These are phyloP conservation scores for Harpalus rufipes DNA, from an alignment of 2,888 invertebrate genomes.

Conservation along the genomic window DNA sequence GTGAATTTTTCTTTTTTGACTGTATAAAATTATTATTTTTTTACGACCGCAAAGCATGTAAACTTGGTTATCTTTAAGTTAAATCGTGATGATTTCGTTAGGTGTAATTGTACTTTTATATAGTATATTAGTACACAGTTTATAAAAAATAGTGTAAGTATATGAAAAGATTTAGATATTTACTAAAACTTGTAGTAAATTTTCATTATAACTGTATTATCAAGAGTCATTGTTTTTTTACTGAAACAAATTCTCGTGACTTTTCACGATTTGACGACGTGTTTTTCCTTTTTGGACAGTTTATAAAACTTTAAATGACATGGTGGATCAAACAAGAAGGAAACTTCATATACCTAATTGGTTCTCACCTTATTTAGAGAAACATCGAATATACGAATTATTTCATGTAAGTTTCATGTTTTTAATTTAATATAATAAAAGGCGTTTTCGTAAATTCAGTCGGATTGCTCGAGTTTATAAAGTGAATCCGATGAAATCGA, in stretches of 20 bases:
- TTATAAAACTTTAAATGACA: conserved; percentile 46
- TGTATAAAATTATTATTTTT: conserved; percentile 4
- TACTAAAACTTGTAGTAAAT: conserved; percentile 38
- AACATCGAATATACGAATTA: conserved; percentile 82
- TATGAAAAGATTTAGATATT: conserved; percentile 43
- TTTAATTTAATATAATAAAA: no score
- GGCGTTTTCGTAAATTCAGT: no score
- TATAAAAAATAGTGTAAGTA: conserved; percentile 35
- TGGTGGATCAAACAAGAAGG: conserved; percentile 74
- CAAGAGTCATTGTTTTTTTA: conserved; percentile 8
- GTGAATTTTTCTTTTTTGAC: background rate
- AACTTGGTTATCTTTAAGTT: conserved; percentile 17
- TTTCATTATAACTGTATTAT: conserved; percentile 25
- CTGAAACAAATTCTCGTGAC: conserved; percentile 18
- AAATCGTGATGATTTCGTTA: conserved; percentile 26
- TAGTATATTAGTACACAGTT: conserved; percentile 39
- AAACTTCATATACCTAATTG: conserved; percentile 76
- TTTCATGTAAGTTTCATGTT: conserved; percentile 78
- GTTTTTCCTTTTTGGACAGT: conserved; percentile 24
- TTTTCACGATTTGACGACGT: conserved; percentile 3
- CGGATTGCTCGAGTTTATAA: no score
- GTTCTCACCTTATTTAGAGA: conserved; percentile 83
- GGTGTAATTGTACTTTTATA: conserved; percentile 53
- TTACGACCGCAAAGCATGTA: conserved; percentile 1
- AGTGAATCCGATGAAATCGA: no score